These are phyloP conservation scores for Lepidochitona cinerea DNA, from an alignment of 2,888 invertebrate species.

Conservation along the genomic window DNA sequence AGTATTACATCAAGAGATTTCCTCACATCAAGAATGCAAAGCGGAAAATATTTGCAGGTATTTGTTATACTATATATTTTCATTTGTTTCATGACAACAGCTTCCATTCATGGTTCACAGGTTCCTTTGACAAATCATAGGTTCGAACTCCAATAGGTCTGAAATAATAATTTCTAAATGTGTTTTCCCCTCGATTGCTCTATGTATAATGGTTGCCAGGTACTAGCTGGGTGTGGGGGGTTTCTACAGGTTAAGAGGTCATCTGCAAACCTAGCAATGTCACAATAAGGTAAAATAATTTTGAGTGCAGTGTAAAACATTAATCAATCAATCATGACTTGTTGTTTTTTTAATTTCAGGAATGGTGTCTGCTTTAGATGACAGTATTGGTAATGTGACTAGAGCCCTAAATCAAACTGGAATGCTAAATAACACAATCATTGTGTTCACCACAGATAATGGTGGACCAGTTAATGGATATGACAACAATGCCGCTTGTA, in stretches of 20 bases:
- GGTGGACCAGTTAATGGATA: conserved; percentile 77
- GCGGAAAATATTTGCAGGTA: conserved; percentile 86
- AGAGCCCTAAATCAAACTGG: conserved; percentile 28
- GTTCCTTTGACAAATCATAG: too few species aligned
- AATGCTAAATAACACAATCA: conserved; percentile 43
- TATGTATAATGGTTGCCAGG: too few species aligned
- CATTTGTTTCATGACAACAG: too few species aligned
- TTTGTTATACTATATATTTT: too few species aligned
- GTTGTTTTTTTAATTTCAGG: neutral
- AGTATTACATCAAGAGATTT: conserved; percentile 79
- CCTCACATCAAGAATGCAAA: conserved; percentile 79
- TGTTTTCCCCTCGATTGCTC: too few species aligned
- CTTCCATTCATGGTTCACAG: too few species aligned
- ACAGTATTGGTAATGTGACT: conserved; percentile 39
- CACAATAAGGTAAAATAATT: neutral
- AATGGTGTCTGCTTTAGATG: conserved; percentile 43
- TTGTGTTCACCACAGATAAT: conserved; percentile 45
- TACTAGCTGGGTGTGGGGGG: too few species aligned
- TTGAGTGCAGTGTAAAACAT: too few species aligned
- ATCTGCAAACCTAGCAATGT: neutral
- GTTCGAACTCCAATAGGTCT: too few species aligned
- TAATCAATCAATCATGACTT: too few species aligned
- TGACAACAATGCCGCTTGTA: conserved; percentile 78
- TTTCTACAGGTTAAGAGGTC: neutral
- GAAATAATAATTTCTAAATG: too few species aligned